Evolutionary conservation across 2,888 invertebrate species (phyloP).

Genomic region (Cerastoderma edule): DNA sequence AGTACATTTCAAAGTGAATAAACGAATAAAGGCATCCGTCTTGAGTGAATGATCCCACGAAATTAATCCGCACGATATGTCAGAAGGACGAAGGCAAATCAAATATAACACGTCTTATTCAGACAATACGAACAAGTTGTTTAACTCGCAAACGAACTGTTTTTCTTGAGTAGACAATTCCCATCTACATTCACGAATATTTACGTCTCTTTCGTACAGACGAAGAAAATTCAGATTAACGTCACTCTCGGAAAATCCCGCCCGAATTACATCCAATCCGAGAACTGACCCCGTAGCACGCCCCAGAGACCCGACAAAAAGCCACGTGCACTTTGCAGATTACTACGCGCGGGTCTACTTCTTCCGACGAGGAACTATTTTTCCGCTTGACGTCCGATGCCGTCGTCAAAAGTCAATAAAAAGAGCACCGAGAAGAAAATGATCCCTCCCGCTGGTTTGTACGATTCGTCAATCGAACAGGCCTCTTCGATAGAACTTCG

Average conservation of each 20-base stretch:
- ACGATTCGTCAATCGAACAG: neutral
- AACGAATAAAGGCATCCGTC: no score
- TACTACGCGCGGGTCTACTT: neutral
- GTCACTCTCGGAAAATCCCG: no score
- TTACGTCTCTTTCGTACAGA: slow-evolving; percentile 3
- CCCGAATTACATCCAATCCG: no score
- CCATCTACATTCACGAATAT: neutral
- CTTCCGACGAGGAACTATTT: slow-evolving; percentile 2
- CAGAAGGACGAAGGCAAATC: no score
- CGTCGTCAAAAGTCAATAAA: slow-evolving; percentile 15
- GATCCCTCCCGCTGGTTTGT: neutral
- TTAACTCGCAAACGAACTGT: no score
- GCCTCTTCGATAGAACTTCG: neutral
- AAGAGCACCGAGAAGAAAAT: slow-evolving; percentile 4
- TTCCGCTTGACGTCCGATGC: neutral
- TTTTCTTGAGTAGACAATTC: neutral
- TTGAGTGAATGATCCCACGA: no score
- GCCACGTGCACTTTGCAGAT: slow-evolving; percentile 1
- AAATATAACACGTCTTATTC: no score
- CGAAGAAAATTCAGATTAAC: neutral
- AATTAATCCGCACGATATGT: no score
- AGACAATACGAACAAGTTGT: no score
- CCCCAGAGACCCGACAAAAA: no score
- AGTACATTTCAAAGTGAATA: no score
- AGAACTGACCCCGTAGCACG: slow-evolving; percentile 5